Evolutionary conservation across 2,888 invertebrate species (phyloP).

Genomic region (Hydrotaea diabolus): DNA sequence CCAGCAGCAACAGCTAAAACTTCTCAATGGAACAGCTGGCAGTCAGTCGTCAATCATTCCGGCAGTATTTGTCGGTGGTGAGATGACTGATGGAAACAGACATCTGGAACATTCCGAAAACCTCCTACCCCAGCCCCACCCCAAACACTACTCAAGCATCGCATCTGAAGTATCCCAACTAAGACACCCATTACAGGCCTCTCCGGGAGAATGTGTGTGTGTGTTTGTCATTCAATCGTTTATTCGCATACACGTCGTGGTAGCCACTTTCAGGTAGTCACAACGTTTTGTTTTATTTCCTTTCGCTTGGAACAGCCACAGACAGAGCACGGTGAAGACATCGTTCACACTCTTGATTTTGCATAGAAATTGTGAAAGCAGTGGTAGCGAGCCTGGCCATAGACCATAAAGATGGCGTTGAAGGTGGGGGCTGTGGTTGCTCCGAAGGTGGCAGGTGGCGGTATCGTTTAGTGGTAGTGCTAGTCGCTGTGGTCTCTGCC

Average conservation of each 20-base stretch:
- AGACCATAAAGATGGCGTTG: background rate
- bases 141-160: background rate
- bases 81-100: background rate
- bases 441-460: too few species aligned
- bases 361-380: background rate
- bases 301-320: background rate
- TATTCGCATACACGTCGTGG: background rate
- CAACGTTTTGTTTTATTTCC: background rate
- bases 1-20: background rate
- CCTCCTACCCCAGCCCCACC: too few species aligned
- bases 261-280: constrained; percentile 18
- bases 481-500: background rate
- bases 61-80: background rate
- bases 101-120: background rate
- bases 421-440: too few species aligned
- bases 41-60: constrained; percentile 8
- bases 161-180: background rate
- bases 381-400: background rate
- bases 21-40: background rate
- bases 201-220: too few species aligned
- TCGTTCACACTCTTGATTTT: constrained; percentile 19
- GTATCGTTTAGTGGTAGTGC: too few species aligned
- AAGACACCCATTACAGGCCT: background rate
- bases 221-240: too few species aligned
- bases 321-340: background rate